Base-by-base conservation (phyloP, 2,888 invertebrate genomes). In the Apoda limacodes region DNA sequence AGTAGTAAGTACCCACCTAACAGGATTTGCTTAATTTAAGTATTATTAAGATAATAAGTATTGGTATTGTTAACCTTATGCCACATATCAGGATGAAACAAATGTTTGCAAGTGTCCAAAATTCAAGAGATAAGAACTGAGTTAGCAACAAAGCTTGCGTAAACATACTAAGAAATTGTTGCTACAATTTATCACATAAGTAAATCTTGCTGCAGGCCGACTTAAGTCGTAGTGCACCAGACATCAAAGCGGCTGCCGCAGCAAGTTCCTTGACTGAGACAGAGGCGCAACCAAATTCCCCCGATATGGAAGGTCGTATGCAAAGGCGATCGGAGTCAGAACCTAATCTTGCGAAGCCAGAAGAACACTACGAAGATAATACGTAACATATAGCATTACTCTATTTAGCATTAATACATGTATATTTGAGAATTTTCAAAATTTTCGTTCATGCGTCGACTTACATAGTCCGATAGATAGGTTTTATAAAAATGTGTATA, bases 301-400 rank as follows among this genome's bases (percentile, higher is more conserved):
- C 51, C 2, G 54, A 50, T 25, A 46, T 45, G 5, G 55, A 53
- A 22, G 76, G 61, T 43, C 68, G 70, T 0, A 69, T 85, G 35
- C 83, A 83, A 46, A 75, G 84, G 22, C 76, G 87, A 39, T 83
- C 86, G 3, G 87, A 87, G 54, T 87, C 87, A 2, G 87, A 87
- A 48, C 87, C 87, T 5, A 85, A 84, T 44, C 67, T 86, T 22
- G 82, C 71, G 28, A 81, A 72, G 32, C 68, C 74, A 5, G 83
- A 82, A 22, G 83, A 80, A 39, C 65, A 55, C 26, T 60, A 60
- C 47, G 72, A 71, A 15, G 69, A 74, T 27, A 36, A 59, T 30
- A 52, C 66, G 30, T 70, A 68, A 52, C 57, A 41, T 28, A 25
- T 27, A n/a, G n/a, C n/a, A n/a, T n/a, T n/a, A n/a, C n/a, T n/a